Evolutionary conservation across 2,888 invertebrate genomes (phyloP).

Genomic region (Drosophila cracens): DNA sequence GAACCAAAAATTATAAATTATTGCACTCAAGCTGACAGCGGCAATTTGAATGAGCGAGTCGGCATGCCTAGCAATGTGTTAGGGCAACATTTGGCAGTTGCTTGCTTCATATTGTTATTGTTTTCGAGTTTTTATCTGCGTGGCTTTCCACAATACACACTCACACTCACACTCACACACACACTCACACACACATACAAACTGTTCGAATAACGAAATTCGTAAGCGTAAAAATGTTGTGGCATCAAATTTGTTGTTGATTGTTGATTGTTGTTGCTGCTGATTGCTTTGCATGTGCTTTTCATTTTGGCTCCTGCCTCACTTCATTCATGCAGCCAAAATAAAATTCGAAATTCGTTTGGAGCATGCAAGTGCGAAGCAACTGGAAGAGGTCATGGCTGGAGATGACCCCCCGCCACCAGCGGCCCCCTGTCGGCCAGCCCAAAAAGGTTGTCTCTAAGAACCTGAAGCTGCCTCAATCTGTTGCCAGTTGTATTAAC

Average conservation of each 20-base stretch:
- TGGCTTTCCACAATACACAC: conserved; percentile 27
- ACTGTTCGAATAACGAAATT: neutral
- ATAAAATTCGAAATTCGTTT: conserved; percentile 15
- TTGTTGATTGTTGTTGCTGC: conserved; percentile 28
- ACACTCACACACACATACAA: conserved; percentile 5
- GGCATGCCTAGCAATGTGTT: conserved; percentile 8
- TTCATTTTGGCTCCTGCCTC: conserved; percentile 45
- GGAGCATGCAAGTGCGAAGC: conserved; percentile 32
- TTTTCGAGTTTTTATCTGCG: conserved; percentile 18
- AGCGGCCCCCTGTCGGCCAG: conserved; percentile 15
- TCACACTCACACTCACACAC: neutral
- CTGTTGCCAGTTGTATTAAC: conserved; percentile 32
- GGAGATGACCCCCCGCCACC: conserved; percentile 32
- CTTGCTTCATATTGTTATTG: conserved; percentile 39
- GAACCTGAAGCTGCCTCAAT: conserved; percentile 61
- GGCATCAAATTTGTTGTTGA: conserved; percentile 38
- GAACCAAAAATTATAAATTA: neutral
- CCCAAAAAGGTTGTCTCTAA: conserved; percentile 49
- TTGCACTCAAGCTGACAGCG: conserved; percentile 5
- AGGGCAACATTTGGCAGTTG: conserved; percentile 47
- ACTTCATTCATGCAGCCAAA: conserved; percentile 43
- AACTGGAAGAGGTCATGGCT: conserved; percentile 55
- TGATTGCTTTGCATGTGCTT: conserved; percentile 63
- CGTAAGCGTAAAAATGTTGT: conserved; percentile 32
- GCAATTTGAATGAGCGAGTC: conserved; percentile 5